These are phyloP conservation scores for Proteles cristata DNA, from an alignment of 2,113 vertebrate species.

Conservation along the genomic window DNA sequence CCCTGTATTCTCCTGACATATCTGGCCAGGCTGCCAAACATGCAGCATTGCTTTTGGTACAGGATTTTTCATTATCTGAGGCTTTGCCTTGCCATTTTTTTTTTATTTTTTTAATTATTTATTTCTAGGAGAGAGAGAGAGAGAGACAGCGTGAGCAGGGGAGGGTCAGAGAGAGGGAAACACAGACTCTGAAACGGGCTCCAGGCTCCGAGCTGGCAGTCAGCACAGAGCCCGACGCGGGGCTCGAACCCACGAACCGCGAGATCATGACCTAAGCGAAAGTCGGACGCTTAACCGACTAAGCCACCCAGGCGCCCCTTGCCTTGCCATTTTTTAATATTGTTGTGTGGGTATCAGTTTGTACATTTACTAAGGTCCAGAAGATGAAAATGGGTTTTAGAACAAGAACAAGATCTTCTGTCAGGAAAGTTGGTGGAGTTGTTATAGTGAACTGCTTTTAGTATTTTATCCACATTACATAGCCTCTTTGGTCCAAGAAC, in stretches of 20 bases:
- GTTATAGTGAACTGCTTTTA: background rate
- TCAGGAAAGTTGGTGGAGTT: background rate
- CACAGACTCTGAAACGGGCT: too few relatives aligned
- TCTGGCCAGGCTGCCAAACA: background rate
- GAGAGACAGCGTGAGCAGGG: too few relatives aligned
- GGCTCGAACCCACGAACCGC: too few relatives aligned
- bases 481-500: background rate
- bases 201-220: too few relatives aligned
- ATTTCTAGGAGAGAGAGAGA: too few relatives aligned
- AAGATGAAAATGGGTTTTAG: background rate
- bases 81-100: background rate
- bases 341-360: background rate
- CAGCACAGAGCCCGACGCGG: too few relatives aligned
- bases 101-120: too few relatives aligned
- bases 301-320: too few relatives aligned
- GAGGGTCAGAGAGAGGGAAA: too few relatives aligned
- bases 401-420: background rate
- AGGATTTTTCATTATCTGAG: background rate
- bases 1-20: background rate
- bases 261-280: too few relatives aligned
- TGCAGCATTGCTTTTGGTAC: background rate
- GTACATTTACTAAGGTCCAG: background rate
- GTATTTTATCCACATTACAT: background rate
- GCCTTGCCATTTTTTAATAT: background rate
- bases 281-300: too few relatives aligned